Evolutionary conservation across 2,888 invertebrate genomes (phyloP).

Genomic region (Tenthredo scrophulariae): DNA sequence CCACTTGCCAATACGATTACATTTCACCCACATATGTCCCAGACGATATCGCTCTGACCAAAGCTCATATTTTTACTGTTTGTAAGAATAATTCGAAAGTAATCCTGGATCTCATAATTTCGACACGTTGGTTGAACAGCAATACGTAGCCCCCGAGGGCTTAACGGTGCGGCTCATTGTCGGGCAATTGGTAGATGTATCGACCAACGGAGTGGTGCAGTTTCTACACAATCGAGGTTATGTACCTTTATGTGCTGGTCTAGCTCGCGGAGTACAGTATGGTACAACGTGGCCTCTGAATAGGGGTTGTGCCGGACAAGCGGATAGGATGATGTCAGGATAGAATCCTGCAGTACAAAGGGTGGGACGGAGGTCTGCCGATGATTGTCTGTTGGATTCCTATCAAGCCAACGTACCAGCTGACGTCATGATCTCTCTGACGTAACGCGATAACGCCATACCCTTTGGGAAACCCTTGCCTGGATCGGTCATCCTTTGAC

Average conservation of each 20-base stretch:
- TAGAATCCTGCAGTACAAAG: conserved; percentile 40
- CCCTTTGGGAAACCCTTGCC: conserved; percentile 15
- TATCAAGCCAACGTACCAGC: conserved; percentile 32
- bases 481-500: conserved; percentile 9
- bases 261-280: background rate
- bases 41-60: no score
- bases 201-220: background rate
- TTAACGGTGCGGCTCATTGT: background rate
- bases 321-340: conserved; percentile 52
- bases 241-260: conserved; percentile 1
- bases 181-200: conserved; percentile 22
- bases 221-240: conserved; percentile 2
- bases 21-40: no score
- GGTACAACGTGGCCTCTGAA: conserved; percentile 37
- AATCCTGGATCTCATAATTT: background rate
- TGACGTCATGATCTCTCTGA: conserved; percentile 49
- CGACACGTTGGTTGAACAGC: background rate
- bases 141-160: background rate
- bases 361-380: conserved; percentile 25
- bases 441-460: conserved; percentile 37
- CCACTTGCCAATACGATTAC: background rate
- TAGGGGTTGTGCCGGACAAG: conserved; percentile 48
- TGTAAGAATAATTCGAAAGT: background rate
- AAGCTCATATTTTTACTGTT: background rate
- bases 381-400: conserved; percentile 46